phyloP scores from a whole-genome alignment of 2,888 invertebrate species.

The Synergus umbraculus region DNA sequence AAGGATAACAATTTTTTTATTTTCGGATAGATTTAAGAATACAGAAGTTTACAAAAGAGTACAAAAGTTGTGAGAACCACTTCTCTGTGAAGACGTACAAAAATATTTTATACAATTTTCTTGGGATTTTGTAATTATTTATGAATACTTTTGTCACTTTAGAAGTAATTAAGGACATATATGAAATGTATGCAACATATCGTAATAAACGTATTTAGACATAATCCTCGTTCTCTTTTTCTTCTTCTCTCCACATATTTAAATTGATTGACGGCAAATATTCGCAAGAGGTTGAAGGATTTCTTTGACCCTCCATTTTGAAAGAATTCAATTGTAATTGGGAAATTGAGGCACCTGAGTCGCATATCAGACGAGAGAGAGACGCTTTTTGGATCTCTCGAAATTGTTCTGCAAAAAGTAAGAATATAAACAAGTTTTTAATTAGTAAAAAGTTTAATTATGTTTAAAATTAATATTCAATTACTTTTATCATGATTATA shows the following conservation, averaged over 20 bases:
- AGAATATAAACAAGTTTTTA: no score
- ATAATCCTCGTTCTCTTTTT: background rate
- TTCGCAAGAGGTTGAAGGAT: constrained; percentile 75
- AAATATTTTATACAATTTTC: background rate
- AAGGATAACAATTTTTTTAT: background rate
- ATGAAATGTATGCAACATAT: background rate
- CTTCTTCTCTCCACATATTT: constrained; percentile 73
- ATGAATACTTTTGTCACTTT: background rate
- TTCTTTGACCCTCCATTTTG: constrained; percentile 71
- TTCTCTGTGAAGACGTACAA: background rate
- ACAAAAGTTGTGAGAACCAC: background rate
- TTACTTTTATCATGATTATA: background rate
- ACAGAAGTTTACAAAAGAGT: background rate
- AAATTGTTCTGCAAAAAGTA: constrained; percentile 48
- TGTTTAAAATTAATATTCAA: background rate
- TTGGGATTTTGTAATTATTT: background rate
- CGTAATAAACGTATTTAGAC: background rate
- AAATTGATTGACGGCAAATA: constrained; percentile 74
- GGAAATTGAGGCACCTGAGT: constrained; percentile 74
- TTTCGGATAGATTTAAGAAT: background rate
- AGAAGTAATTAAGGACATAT: background rate
- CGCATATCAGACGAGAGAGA: constrained; percentile 76
- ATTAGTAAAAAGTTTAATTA: no score
- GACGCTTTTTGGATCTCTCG: constrained; percentile 75
- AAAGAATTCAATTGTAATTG: constrained; percentile 79